phyloP scores from a whole-genome alignment of 2,113 vertebrate species.

The Notarius quadriscutis region DNA sequence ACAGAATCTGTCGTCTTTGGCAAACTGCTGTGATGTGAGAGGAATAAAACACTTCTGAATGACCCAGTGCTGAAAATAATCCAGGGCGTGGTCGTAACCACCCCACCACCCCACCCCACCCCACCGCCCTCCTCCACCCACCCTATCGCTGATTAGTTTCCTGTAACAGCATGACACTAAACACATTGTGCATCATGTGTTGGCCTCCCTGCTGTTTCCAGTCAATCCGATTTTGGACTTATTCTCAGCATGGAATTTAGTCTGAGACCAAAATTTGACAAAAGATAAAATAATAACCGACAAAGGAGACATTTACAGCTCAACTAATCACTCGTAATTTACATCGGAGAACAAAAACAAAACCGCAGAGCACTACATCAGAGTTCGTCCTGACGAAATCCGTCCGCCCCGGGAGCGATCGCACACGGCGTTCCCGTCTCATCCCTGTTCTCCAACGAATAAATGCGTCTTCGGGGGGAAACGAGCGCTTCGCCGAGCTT shows the following conservation, averaged over 20 bases:
- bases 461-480: constrained; percentile 38
- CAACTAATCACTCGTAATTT: constrained; percentile 33
- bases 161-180: not conserved
- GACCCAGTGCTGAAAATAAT: too few relatives aligned
- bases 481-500: constrained; percentile 11
- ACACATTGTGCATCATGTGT: not conserved
- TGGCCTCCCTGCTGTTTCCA: not conserved
- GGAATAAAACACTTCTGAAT: not conserved
- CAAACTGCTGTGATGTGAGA: not conserved
- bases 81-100: too few relatives aligned
- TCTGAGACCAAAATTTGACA: not conserved
- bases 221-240: not conserved
- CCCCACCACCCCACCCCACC: too few relatives aligned
- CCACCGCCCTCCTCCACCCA: not conserved
- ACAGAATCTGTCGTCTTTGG: too few relatives aligned
- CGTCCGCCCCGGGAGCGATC: constrained; percentile 24
- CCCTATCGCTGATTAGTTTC: not conserved
- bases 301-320: constrained; percentile 17
- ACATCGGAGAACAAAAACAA: constrained; percentile 33
- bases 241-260: not conserved
- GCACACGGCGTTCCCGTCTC: constrained; percentile 40
- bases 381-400: constrained; percentile 15
- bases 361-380: constrained; percentile 31
- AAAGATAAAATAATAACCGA: constrained; percentile 15
- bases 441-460: constrained; percentile 14